Conservation (phyloP, 2,888 invertebrate genomes). For the Drosophila kuntzei region DNA sequence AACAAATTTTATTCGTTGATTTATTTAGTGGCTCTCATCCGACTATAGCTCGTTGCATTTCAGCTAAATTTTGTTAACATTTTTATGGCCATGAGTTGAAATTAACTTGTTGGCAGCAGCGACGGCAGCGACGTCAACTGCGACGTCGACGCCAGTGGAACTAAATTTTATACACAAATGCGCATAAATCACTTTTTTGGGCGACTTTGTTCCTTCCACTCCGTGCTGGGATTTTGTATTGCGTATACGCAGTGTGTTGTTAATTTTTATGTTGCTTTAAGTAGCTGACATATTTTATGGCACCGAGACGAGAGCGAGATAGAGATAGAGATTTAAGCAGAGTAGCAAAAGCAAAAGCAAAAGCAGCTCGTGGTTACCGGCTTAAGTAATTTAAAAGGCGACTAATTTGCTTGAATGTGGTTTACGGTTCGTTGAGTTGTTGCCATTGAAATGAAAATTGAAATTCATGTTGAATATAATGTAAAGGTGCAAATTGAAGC, state of each 20-base stretch:
- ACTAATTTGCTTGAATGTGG: slow-evolving; percentile 58
- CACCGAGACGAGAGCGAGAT: slow-evolving; percentile 20
- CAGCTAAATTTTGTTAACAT: slow-evolving; percentile 60
- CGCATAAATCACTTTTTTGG: slow-evolving; percentile 58
- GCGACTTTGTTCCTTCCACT: slow-evolving; percentile 3
- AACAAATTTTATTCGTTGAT: slow-evolving; percentile 53
- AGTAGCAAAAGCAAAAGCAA: background rate
- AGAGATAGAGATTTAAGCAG: slow-evolving; percentile 8
- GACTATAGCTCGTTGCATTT: slow-evolving; percentile 35
- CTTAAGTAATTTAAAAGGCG: slow-evolving; percentile 62
- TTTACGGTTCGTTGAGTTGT: slow-evolving; percentile 33
- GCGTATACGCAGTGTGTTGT: slow-evolving; percentile 62
- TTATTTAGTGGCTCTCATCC: slow-evolving; percentile 56
- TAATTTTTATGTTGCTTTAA: slow-evolving; percentile 65
- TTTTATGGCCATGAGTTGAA: slow-evolving; percentile 60
- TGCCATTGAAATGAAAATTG: slow-evolving; percentile 41
- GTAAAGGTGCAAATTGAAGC: slow-evolving; percentile 22
- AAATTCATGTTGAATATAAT: slow-evolving; percentile 40
- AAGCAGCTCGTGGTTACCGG: slow-evolving; percentile 4
- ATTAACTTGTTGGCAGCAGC: slow-evolving; percentile 56
- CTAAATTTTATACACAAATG: slow-evolving; percentile 63
- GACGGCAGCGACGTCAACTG: background rate
- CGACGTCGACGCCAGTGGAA: slow-evolving; percentile 12
- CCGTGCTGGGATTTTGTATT: slow-evolving; percentile 28
- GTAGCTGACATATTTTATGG: slow-evolving; percentile 65